Percentiles rank a stretch among this genome's conserved stretches.
phyloP scores from a whole-genome alignment of 2,888 invertebrate genomes.

The Hypena proboscidalis region DNA sequence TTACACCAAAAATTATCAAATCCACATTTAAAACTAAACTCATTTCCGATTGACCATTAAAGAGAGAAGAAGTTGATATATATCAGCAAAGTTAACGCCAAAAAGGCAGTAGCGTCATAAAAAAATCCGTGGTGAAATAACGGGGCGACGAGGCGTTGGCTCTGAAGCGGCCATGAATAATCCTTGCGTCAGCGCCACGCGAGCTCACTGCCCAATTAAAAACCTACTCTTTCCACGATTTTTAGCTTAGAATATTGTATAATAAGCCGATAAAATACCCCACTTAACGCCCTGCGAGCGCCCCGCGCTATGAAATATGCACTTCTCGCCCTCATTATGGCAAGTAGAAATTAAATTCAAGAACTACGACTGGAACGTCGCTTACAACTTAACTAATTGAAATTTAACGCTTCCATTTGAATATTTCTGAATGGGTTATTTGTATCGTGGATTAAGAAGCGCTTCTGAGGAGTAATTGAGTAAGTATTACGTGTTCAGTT shows the following conservation, averaged over 20 bases:
- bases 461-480: too few relatives aligned
- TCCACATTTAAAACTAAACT: constrained; percentile 1
- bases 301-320: constrained; percentile 80
- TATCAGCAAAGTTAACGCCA: constrained; percentile 50
- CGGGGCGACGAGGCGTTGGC: constrained; percentile 72
- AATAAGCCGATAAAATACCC: constrained; percentile 85
- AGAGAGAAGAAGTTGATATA: constrained; percentile 40
- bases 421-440: constrained; percentile 25
- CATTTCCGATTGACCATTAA: constrained; percentile 22
- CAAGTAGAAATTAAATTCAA: constrained; percentile 77
- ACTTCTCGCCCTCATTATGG: constrained; percentile 79
- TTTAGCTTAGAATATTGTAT: constrained; percentile 86
- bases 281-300: constrained; percentile 78
- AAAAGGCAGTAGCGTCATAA: constrained; percentile 55
- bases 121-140: constrained; percentile 63
- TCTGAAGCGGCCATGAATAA: constrained; percentile 83
- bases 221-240: constrained; percentile 84
- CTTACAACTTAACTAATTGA: constrained; percentile 49
- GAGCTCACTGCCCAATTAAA: constrained; percentile 82
- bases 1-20: background rate
- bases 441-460: constrained; percentile 10
- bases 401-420: constrained; percentile 40
- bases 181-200: constrained; percentile 81
- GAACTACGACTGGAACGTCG: constrained; percentile 55
- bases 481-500: too few relatives aligned